phyloP scores from a whole-genome alignment of 53 echinoderm and acorn worm species.

The Holothuria scabra region DNA sequence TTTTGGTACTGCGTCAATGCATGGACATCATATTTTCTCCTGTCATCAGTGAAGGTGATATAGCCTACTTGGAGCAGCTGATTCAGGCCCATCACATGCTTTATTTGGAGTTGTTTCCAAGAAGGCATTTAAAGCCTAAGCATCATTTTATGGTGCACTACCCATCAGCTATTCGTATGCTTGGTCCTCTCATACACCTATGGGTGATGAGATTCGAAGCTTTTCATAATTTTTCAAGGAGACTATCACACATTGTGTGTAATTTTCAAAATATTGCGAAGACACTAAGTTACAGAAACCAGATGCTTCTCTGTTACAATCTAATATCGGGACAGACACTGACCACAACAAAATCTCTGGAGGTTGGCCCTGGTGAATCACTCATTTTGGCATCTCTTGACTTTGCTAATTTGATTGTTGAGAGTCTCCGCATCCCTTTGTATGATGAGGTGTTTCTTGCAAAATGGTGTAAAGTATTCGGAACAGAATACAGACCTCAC shows the following conservation, averaged over 20 bases:
- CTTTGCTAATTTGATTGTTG: neutral
- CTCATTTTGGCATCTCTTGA: conserved; percentile 1
- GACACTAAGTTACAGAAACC: conserved; percentile 34
- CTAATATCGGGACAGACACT: conserved; percentile 9
- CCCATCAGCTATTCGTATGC: conserved; percentile 25
- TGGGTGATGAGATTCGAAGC: conserved; percentile 70
- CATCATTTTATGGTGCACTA: conserved; percentile 67
- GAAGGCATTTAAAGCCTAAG: conserved; percentile 62
- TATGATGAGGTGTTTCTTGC: conserved; percentile 37
- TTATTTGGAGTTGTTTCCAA: conserved; percentile 57
- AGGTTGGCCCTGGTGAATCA: conserved; percentile 36
- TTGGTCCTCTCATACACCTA: conserved; percentile 51
- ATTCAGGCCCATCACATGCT: conserved; percentile 61
- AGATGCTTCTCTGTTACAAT: conserved; percentile 33
- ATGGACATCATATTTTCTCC: conserved; percentile 59
- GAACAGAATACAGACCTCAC: conserved; percentile 18
- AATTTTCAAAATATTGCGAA: conserved; percentile 60
- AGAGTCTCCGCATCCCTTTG: neutral
- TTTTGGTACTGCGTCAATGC: conserved; percentile 33
- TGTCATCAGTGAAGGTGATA: conserved; percentile 45
- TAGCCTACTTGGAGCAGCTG: conserved; percentile 53
- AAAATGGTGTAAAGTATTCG: conserved; percentile 40
- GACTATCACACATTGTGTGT: conserved; percentile 50
- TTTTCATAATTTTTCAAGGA: conserved; percentile 53
- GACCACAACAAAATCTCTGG: neutral